Evolutionary conservation across 2,797 vertebrate genomes (phyloP), one percentile per base, ranked within the genome.

Genomic region (Protosalanx chinensis): DNA sequence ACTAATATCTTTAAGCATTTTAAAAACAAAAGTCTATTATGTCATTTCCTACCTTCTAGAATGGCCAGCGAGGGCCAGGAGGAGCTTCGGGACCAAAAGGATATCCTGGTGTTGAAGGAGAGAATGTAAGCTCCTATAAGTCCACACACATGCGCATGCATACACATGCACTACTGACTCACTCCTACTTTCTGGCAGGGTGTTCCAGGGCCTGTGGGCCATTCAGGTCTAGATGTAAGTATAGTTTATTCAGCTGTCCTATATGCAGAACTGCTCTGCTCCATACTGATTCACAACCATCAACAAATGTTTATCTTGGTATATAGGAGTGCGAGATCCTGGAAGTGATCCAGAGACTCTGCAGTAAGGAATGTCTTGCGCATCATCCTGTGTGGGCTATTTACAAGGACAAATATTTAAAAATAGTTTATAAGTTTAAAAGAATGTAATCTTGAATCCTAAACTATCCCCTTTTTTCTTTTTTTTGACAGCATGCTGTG

Each of bases 401-500:
- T 46, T 46, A 46, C 41, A 46, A 46, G 41, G 41, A 46, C 10
- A 46, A 10, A 46, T 8, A 12, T 12, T 10, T 46, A 1, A 27
- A 27, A 27, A 27, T 27, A 27, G 23, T 27, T 27, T 27, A 27
- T 27, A 2, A 12, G 41, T 46, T 46, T 46, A 1, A 46, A 13
- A 46, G 35, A 37, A 71, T 64, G 7, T 58, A 53, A 56, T 20
- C 6, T 35, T 27, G 23, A 27, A 27, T 27, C 23, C 23, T 27
- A 27, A 27, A 27, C 23, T 27, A 27, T 27, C 23, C 29, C 23
- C 23, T 72, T 56, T 74, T 66, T 15, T 23, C 18, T 53, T 74
- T 62, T 64, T 58, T 69, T 64, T 73, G 71, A 46, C 70, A 84
- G 81, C 82, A 8, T 83, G 82, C 76, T 84, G 82, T 70, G 82